Conservation (phyloP, 2,113 vertebrate species). For the Alectura lathami region DNA sequence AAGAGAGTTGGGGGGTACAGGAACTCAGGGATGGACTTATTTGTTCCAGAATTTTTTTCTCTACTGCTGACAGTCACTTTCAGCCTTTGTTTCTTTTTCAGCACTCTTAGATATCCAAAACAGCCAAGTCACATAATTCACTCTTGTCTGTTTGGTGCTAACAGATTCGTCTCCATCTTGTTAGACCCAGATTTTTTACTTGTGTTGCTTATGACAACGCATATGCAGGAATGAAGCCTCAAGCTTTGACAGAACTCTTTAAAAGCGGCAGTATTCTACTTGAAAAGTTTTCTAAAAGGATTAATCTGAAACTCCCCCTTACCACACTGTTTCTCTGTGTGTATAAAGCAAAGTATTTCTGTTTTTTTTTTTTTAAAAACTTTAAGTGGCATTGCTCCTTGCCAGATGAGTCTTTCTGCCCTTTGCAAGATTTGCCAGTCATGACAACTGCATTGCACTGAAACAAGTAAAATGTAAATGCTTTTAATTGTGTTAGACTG, state of each 20-base stretch:
- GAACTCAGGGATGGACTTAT: neutral
- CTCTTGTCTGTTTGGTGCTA: neutral
- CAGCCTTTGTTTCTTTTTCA: neutral
- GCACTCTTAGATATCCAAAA: neutral
- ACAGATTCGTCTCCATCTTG: constrained; percentile 41
- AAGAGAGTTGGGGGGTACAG: accelerated
- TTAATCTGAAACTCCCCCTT: neutral
- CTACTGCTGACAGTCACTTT: neutral
- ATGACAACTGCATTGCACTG: constrained; percentile 1
- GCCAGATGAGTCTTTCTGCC: constrained; percentile 44
- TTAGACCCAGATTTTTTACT: constrained; percentile 30
- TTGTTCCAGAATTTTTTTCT: neutral
- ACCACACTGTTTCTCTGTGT: neutral
- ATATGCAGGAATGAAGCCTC: neutral
- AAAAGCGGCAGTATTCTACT: neutral
- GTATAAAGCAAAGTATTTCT: neutral
- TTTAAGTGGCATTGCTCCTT: neutral
- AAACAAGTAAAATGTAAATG: constrained; percentile 47
- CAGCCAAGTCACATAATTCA: constrained; percentile 21
- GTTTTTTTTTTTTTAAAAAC: neutral
- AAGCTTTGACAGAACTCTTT: neutral
- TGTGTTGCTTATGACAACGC: neutral
- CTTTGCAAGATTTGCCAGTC: neutral
- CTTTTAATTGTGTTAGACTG: constrained; percentile 10
- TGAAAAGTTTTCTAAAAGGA: neutral